Base-by-base conservation (phyloP, 2,113 vertebrate species). In the Lasiurus cinereus region DNA sequence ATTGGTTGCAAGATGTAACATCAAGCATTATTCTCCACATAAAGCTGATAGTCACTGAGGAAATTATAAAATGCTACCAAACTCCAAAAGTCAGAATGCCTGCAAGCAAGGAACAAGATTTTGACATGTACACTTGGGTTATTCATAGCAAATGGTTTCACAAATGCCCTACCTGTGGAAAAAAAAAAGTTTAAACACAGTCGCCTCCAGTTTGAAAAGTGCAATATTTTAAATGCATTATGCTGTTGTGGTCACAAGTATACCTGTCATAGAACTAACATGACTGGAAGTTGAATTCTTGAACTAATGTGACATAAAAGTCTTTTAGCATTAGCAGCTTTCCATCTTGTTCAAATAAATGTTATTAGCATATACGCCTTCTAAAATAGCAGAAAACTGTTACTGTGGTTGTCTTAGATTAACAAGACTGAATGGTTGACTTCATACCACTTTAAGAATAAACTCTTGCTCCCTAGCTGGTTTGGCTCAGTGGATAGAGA, bases 291-390 rank as follows among this genome's bases (percentile, higher is more conserved):
- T 67, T 93, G 83, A 87, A 97, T 97, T 97, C 48, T 87, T 96
- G 67, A 96, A 85, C 66, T 97, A 95, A 92, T 36, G 19, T 69
- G 67, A 93, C 74, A 84, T 88, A 79, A 70, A 87, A 96, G 33
- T 95, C 59, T 18, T 90, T 72, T 70, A 91, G 73, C 64, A 72
- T 73, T 74, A 97, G n/a, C 54, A 97, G 82, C 92, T 97, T 97
- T 95, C 73, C 31, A 70, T 91, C 54, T 90, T 78, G 85, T 94
- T 95, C 66, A 86, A 97, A 66, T 93, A 85, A 90, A 88, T 96
- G 94, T 46, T 84, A 78, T n/a, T 92, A 50, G 11, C 14, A 29
- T 52, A 18, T 66, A 27, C 86, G 67, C 96, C 69, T 6, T 22
- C 16, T 64, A 64, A 83, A 13, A 74, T 66, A 79, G 13, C 46